These are phyloP conservation scores for Meleagris gallopavo DNA, from an alignment of 2,113 vertebrate species.

Conservation along the genomic window DNA sequence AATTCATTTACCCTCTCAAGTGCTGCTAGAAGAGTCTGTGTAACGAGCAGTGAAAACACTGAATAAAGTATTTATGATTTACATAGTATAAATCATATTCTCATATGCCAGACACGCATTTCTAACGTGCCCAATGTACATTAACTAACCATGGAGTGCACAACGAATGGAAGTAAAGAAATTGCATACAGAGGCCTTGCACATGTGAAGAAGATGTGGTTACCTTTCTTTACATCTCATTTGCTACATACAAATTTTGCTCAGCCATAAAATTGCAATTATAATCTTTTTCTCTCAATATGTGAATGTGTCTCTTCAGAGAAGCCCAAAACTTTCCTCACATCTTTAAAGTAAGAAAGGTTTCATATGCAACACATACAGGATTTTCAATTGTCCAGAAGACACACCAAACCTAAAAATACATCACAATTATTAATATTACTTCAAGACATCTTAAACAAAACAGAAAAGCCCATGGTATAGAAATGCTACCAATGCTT, in stretches of 20 bases:
- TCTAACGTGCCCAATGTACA: background rate
- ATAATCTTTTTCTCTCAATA: background rate
- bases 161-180: conserved; percentile 26
- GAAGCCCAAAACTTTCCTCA: background rate
- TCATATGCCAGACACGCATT: conserved; percentile 42
- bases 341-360: background rate
- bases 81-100: conserved; percentile 54
- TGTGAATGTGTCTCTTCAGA: background rate
- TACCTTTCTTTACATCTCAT: conserved; percentile 23
- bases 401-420: background rate
- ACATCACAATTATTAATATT: background rate
- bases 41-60: conserved; percentile 63
- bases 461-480: background rate
- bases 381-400: background rate
- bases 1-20: conserved; percentile 56
- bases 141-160: conserved; percentile 7
- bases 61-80: conserved; percentile 75
- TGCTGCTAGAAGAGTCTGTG: conserved; percentile 54
- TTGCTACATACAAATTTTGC: background rate
- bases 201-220: background rate
- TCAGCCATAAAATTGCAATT: background rate
- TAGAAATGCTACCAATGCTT: background rate
- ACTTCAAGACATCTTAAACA: background rate
- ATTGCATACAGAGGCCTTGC: background rate
- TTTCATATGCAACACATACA: background rate